Conservation (phyloP, 2,113 vertebrate genomes). For the Gorsachius goisagi region DNA sequence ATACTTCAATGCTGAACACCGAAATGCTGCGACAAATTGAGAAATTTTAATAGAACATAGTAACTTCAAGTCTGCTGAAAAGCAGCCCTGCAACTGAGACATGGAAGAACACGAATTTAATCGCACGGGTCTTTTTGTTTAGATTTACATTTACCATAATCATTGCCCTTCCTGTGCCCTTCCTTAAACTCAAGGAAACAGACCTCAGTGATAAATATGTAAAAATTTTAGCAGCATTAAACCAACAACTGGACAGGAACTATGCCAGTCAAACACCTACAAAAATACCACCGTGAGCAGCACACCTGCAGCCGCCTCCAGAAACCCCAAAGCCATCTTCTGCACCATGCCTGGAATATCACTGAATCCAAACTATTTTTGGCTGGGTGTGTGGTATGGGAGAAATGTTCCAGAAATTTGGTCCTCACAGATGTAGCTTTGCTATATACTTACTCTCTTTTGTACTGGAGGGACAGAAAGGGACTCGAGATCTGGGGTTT, state of each 20-base stretch:
- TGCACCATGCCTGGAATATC: not conserved
- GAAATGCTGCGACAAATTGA: not conserved
- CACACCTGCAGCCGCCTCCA: not conserved
- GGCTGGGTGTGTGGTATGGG: rapidly evolving
- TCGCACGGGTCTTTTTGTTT: rapidly evolving
- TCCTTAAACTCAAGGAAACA: not conserved
- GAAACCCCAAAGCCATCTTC: not conserved
- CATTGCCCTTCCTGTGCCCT: not conserved
- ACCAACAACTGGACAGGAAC: not conserved
- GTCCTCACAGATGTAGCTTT: not conserved
- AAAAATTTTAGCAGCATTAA: not conserved
- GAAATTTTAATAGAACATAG: not conserved
- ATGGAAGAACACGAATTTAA: not conserved
- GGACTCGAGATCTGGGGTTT: rapidly evolving
- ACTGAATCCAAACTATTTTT: not conserved
- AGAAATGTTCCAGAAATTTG: not conserved
- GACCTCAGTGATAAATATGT: not conserved
- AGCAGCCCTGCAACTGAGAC: not conserved
- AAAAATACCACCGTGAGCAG: not conserved
- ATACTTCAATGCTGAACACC: not conserved
- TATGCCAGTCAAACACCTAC: not conserved
- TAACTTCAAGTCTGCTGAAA: not conserved
- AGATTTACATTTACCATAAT: not conserved
- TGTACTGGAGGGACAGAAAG: not conserved
- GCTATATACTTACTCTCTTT: not conserved